Percentiles rank a stretch among this genome's conserved stretches.
Conservation (phyloP, 2,888 invertebrate species). For the Lottia scabra region DNA sequence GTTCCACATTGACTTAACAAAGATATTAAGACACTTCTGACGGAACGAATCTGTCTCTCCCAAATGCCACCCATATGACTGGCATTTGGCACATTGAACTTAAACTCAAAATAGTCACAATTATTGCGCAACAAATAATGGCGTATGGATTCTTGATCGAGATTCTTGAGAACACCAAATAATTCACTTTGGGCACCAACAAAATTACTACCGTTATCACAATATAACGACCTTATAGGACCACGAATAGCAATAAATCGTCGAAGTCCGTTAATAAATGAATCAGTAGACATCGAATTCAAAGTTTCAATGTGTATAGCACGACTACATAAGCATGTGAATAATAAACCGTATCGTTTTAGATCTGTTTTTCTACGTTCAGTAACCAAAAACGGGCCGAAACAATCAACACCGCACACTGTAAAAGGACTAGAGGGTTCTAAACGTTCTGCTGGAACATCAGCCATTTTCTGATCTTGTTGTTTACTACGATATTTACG, state of each 20-base stretch:
- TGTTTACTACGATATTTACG: constrained; percentile 31
- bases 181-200: constrained; percentile 25
- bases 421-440: constrained; percentile 49
- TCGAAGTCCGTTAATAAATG: constrained; percentile 29
- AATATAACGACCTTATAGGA: constrained; percentile 27
- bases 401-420: constrained; percentile 46
- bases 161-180: neutral
- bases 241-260: constrained; percentile 27
- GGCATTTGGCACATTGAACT: constrained; percentile 39
- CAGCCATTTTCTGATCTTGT: constrained; percentile 43
- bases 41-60: constrained; percentile 46
- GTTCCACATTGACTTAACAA: constrained; percentile 19
- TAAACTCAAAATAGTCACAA: constrained; percentile 28
- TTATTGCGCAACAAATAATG: constrained; percentile 18
- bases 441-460: constrained; percentile 57
- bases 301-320: constrained; percentile 53
- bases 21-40: constrained; percentile 29
- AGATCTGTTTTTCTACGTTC: constrained; percentile 43
- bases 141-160: constrained; percentile 18
- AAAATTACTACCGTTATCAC: constrained; percentile 37
- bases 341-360: constrained; percentile 55
- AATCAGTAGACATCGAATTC: constrained; percentile 36
- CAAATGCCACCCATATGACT: constrained; percentile 47
- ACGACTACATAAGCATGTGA: constrained; percentile 54
- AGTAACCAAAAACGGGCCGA: constrained; percentile 32